phyloP scores from a whole-genome alignment of 2,113 vertebrate genomes.

The Bufo bufo region DNA sequence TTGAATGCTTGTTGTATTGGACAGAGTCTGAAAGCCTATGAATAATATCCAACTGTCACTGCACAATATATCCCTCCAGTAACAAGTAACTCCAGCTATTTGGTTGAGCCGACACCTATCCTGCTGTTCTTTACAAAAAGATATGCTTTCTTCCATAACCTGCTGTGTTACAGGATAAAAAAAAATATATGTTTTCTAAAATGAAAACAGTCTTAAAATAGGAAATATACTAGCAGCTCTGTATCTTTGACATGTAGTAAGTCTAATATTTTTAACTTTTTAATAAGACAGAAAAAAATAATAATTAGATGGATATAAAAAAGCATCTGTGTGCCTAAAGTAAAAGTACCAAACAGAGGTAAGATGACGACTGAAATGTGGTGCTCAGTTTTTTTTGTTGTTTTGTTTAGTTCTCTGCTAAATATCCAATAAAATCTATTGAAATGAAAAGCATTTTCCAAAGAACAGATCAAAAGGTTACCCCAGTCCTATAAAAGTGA shows the following conservation, averaged over 20 bases:
- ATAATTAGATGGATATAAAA: too few species aligned
- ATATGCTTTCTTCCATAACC: background rate
- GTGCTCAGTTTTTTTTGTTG: too few species aligned
- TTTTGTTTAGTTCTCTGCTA: too few species aligned
- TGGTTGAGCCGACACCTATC: background rate
- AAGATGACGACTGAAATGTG: too few species aligned
- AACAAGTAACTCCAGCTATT: background rate
- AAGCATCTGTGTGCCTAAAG: too few species aligned
- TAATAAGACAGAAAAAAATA: too few species aligned
- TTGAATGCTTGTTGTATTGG: background rate
- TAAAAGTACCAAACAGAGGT: too few species aligned
- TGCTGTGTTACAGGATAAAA: background rate
- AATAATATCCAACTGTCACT: background rate
- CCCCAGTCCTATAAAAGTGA: too few species aligned
- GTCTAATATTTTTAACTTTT: background rate
- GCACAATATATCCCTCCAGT: conserved; percentile 17
- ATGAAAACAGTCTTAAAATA: background rate
- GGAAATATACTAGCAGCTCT: background rate
- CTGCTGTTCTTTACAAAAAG: background rate
- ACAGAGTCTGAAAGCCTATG: background rate
- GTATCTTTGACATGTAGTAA: background rate
- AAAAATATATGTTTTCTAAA: background rate
- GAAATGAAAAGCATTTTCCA: too few species aligned
- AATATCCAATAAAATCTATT: too few species aligned
- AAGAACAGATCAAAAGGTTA: too few species aligned